Evolutionary conservation across 2,113 vertebrate genomes (phyloP), one percentile per base, ranked within the genome.

Genomic region (Picathartes gymnocephalus): DNA sequence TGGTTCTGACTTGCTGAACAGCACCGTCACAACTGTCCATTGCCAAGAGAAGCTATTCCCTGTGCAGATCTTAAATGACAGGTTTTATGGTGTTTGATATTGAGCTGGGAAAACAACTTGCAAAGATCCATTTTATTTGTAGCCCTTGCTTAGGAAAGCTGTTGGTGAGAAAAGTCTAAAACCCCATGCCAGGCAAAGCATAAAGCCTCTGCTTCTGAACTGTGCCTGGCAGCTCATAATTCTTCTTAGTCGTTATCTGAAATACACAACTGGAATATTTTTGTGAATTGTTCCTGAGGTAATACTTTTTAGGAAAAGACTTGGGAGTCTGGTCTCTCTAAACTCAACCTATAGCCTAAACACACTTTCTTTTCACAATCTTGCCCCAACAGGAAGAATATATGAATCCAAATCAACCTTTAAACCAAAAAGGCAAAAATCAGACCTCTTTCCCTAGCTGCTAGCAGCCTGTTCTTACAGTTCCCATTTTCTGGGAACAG

Each of bases 1-100:
- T 48, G 70, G 68, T 83, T 89, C 86, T 94, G 86, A 85, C 79
- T 90, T 91, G 70, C 83, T 94, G 93, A 95, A 66, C 77, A 79
- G 66, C 1, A 7, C 56, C 3, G 0, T 71, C 72, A 84, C 85
- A 92, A 87, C 71, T 66, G 76, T 80, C 84, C 68, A 79, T 70
- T 85, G 68, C 72, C 69, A 87, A 93, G 74, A 86, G 91, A 94
- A 72, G 45, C 33, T 86, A 88, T 79, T 86, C 48, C 60, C 82
- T 65, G 50, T 53, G 73, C 81, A 94, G 51, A 85, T 88, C 37
- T 80, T 80, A 94, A 96, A 92, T 90, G 86, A 90, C 54, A 76
- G 39, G 35, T 66, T 92, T 95, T 94, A 92, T 84, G 53, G 50
- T 86, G 60, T 80, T 90, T 85, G 77, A 71, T 73, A 90, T n/a